phyloP scores from a whole-genome alignment of 2,888 invertebrate genomes.

The Prosapia bicincta region DNA sequence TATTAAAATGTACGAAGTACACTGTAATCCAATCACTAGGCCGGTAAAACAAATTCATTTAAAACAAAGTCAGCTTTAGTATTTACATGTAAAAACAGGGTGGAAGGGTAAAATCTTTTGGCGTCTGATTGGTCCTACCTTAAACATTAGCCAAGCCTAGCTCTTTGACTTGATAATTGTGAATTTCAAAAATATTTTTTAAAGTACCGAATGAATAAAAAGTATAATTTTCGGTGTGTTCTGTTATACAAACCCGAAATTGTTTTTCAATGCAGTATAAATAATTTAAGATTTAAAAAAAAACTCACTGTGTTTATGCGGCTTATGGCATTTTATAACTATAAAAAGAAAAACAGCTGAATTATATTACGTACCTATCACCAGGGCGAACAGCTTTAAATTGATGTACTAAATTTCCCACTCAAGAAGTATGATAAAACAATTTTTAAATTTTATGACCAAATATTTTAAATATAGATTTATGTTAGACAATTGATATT shows the following conservation, averaged over 20 bases:
- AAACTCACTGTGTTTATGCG: not conserved
- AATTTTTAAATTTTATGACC: no score
- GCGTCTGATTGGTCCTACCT: not conserved
- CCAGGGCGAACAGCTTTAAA: not conserved
- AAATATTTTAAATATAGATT: no score
- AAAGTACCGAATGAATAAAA: not conserved
- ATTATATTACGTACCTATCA: no score
- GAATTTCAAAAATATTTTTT: not conserved
- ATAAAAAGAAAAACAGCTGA: slow-evolving; percentile 2
- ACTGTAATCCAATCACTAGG: no score
- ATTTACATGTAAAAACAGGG: not conserved
- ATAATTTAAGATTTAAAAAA: not conserved
- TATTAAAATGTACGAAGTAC: no score
- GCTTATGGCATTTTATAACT: not conserved
- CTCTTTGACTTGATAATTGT: not conserved
- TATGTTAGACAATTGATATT: no score
- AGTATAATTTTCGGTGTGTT: no score
- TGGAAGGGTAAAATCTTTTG: not conserved
- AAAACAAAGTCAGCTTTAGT: no score
- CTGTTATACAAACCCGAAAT: no score
- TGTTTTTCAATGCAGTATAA: not conserved
- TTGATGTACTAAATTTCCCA: not conserved
- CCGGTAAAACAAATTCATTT: no score
- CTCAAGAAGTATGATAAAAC: no score
- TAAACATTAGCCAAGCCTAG: not conserved